Evolutionary conservation across 92 coral and sea anemone genomes (phyloP).

Genomic region (Meandrina meandrites): DNA sequence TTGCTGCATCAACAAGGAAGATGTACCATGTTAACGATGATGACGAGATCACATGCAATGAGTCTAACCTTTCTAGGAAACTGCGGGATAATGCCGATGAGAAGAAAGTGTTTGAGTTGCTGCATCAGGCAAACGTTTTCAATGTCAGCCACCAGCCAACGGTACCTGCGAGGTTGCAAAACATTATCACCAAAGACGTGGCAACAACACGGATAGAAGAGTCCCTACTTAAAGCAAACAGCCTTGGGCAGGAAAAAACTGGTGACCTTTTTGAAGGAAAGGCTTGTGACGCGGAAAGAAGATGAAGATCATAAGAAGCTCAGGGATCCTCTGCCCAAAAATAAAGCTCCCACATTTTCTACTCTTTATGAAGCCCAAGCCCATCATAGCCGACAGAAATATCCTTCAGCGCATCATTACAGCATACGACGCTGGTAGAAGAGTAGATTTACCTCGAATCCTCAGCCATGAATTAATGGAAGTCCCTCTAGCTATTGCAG

Average conservation of each 20-base stretch:
- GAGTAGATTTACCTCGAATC: slow-evolving; percentile 22
- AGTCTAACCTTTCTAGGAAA: slow-evolving; percentile 22
- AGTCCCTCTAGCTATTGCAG: slow-evolving; percentile 11
- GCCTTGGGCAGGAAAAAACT: too few relatives aligned
- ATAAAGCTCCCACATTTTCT: slow-evolving; percentile 17
- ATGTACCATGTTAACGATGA: background rate
- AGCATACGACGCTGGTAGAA: slow-evolving; percentile 18
- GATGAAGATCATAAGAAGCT: background rate
- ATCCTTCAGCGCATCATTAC: slow-evolving; percentile 31
- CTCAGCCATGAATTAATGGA: slow-evolving; percentile 23
- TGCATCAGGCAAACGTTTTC: slow-evolving; percentile 12
- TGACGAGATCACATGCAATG: background rate
- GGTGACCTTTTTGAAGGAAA: background rate
- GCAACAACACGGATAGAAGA: background rate
- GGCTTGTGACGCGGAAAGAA: too few relatives aligned
- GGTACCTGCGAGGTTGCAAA: slow-evolving; percentile 8
- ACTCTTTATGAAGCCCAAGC: slow-evolving; percentile 14
- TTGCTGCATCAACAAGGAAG: background rate
- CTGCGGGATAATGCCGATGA: slow-evolving; percentile 31
- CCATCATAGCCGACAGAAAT: slow-evolving; percentile 22
- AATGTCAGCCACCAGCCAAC: background rate
- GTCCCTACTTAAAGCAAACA: background rate
- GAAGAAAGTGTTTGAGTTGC: slow-evolving; percentile 32
- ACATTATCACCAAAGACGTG: background rate
- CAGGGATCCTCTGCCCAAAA: slow-evolving; percentile 7